A percentile compares a stretch with the other conserved stretches of the same genome.
Evolutionary conservation across 2,888 invertebrate species (phyloP).

Genomic region (Drosophila maculinotata): DNA sequence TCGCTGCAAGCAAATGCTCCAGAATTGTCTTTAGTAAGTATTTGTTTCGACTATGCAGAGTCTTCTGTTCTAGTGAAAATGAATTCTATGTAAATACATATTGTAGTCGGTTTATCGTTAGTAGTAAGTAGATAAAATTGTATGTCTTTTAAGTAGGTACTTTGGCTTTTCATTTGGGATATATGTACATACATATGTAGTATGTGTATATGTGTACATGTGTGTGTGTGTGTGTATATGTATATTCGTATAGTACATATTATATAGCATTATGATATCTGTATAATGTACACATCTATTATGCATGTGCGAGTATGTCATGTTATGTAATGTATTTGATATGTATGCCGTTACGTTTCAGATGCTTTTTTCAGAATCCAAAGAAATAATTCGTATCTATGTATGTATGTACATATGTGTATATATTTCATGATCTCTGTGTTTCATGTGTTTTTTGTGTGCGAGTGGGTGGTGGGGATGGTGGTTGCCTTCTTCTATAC

Average conservation of each 20-base stretch:
- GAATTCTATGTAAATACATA: slow-evolving; percentile 38
- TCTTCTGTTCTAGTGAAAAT: slow-evolving; percentile 29
- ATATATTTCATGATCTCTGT: slow-evolving; percentile 5
- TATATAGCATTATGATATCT: slow-evolving; percentile 25
- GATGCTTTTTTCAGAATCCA: slow-evolving; percentile 55
- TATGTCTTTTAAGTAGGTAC: slow-evolving; percentile 78
- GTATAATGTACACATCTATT: slow-evolving; percentile 24
- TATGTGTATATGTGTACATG: slow-evolving; percentile 22
- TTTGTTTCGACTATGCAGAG: slow-evolving; percentile 20
- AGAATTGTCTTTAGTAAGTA: slow-evolving; percentile 44
- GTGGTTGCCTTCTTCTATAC: slow-evolving; percentile 15
- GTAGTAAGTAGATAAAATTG: slow-evolving; percentile 64
- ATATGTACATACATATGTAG: slow-evolving; percentile 25
- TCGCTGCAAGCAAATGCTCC: slow-evolving; percentile 39
- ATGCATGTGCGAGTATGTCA: slow-evolving; percentile 47
- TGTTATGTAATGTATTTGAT: slow-evolving; percentile 75
- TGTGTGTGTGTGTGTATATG: slow-evolving; percentile 19
- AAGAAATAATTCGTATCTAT: slow-evolving; percentile 14
- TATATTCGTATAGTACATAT: slow-evolving; percentile 35
- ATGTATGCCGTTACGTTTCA: slow-evolving; percentile 81
- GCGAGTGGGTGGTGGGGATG: neutral
- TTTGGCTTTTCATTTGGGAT: slow-evolving; percentile 74
- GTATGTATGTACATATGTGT: slow-evolving; percentile 16
- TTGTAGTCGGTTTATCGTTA: slow-evolving; percentile 42
- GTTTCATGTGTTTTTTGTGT: neutral